phyloP scores from a whole-genome alignment of 2,888 invertebrate species.

The Aphelenchoides bicaudatus region DNA sequence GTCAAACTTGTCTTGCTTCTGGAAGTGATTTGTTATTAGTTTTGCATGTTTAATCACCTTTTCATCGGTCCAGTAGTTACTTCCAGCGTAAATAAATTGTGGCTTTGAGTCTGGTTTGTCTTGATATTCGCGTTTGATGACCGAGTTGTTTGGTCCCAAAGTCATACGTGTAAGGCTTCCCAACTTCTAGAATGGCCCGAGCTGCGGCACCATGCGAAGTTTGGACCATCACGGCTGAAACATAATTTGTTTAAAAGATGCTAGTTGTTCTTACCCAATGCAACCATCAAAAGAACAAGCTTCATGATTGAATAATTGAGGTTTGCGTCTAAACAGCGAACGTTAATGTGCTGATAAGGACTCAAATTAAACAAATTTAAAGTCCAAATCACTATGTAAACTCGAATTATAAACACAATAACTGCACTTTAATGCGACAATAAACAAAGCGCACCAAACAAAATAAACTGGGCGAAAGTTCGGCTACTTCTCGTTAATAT shows the following conservation, averaged over 20 bases:
- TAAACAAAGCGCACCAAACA: too few species aligned
- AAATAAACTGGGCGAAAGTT: too few species aligned
- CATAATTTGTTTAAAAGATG: not conserved
- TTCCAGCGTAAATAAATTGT: not conserved
- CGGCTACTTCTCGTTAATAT: too few species aligned
- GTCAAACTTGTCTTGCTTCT: not conserved
- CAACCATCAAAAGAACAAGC: not conserved
- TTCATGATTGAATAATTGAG: too few species aligned
- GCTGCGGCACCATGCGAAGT: not conserved
- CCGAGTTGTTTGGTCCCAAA: not conserved
- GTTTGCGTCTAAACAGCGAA: too few species aligned
- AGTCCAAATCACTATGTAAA: too few species aligned
- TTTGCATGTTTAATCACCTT: not conserved
- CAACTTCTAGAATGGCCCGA: not conserved
- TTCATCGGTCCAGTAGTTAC: not conserved
- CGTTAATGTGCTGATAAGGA: too few species aligned
- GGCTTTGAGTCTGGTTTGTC: too few species aligned
- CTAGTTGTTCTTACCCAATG: not conserved
- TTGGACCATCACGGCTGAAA: not conserved
- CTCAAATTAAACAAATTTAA: too few species aligned
- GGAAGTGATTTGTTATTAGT: not conserved
- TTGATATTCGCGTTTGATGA: slow-evolving; percentile 5
- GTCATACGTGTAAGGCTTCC: not conserved
- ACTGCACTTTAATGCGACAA: too few species aligned
- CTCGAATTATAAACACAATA: too few species aligned